A percentile compares a stretch with the other conserved stretches of the same genome.
Conservation (phyloP, 2,888 invertebrate species). For the Dynastes maya region DNA sequence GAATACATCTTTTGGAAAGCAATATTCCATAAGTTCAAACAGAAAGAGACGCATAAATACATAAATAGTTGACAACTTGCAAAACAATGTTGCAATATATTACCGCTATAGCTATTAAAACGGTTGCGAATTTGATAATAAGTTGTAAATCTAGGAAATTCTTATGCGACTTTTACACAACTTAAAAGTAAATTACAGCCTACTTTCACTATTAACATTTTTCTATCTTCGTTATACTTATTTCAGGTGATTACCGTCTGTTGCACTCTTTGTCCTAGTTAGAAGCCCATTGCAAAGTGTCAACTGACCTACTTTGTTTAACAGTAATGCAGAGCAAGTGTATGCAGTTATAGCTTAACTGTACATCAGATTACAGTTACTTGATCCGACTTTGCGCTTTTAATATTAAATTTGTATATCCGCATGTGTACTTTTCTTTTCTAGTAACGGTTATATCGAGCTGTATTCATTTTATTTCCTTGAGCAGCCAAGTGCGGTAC, state of each 20-base stretch:
- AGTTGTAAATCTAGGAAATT: conserved; percentile 39
- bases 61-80: background rate
- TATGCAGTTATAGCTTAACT: conserved; percentile 56
- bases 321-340: conserved; percentile 56
- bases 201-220: conserved; percentile 61
- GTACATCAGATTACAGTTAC: conserved; percentile 59
- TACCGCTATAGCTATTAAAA: background rate
- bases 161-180: conserved; percentile 41
- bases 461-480: background rate
- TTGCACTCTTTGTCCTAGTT: conserved; percentile 60
- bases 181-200: conserved; percentile 56
- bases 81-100: conserved; percentile 10
- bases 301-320: conserved; percentile 59
- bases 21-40: too few species aligned
- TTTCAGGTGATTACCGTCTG: conserved; percentile 36
- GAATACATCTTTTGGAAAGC: too few species aligned
- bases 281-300: conserved; percentile 49
- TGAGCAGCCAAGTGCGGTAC: background rate
- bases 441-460: conserved; percentile 32
- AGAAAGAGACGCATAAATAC: background rate
- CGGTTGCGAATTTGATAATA: conserved; percentile 39
- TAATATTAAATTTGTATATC: conserved; percentile 47
- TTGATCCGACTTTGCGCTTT: conserved; percentile 43
- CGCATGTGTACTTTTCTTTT: conserved; percentile 41
- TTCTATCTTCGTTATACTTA: conserved; percentile 57